phyloP scores from a whole-genome alignment of 30 jellyfish, hydroid and myxozoan species.

The Aurelia aurita region DNA sequence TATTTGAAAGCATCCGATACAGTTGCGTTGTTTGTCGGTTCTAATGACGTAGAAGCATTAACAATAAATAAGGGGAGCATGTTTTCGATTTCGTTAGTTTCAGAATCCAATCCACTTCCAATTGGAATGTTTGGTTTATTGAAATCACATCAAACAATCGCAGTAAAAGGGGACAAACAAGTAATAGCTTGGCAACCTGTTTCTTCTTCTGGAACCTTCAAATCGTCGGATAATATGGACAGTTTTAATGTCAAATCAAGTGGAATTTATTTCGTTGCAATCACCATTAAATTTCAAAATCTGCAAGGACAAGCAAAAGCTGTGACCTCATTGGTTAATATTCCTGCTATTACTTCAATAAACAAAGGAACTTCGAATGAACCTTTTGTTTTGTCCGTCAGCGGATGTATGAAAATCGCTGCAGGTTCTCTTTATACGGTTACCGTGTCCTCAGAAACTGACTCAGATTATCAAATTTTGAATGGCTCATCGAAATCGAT shows the following conservation, averaged over 20 bases:
- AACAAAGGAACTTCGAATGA: constrained; percentile 4
- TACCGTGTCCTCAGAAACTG: constrained; percentile 78
- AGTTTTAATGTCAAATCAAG: constrained; percentile 32
- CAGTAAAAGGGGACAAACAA: constrained; percentile 77
- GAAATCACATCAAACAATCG: not conserved
- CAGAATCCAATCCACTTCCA: constrained; percentile 74
- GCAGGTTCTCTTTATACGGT: constrained; percentile 75
- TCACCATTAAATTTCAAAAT: constrained; percentile 57
- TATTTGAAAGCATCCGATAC: constrained; percentile 44
- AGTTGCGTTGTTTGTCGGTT: constrained; percentile 67
- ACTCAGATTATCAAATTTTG: constrained; percentile 48
- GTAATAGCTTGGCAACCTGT: constrained; percentile 69
- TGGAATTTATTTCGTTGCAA: constrained; percentile 81
- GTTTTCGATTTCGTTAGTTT: constrained; percentile 41
- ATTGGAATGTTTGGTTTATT: constrained; percentile 73
- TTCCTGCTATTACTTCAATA: constrained; percentile 66
- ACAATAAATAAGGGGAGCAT: constrained; percentile 31
- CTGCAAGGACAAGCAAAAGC: constrained; percentile 73
- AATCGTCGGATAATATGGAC: constrained; percentile 52
- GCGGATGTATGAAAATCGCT: constrained; percentile 78
- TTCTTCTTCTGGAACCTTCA: constrained; percentile 70
- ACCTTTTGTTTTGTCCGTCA: constrained; percentile 61
- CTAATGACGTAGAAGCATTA: constrained; percentile 29
- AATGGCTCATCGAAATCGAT: constrained; percentile 75
- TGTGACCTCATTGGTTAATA: constrained; percentile 65